A percentile compares a stretch with the other conserved stretches of the same genome.
Conservation (phyloP, 2,797 vertebrate genomes). For the Sebastes nivosus region DNA sequence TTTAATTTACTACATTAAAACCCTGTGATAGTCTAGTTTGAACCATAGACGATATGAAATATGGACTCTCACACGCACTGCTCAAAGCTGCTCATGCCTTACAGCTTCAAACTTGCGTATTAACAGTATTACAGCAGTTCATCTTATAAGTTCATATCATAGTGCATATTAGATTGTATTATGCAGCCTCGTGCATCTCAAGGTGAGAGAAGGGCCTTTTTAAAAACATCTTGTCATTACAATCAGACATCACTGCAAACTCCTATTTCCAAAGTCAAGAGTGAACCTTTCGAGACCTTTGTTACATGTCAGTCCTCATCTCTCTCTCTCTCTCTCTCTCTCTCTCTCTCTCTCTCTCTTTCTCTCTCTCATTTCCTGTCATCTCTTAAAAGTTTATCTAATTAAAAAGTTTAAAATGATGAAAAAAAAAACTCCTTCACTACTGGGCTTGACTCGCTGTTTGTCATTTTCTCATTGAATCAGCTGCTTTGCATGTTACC, state of each 20-base stretch:
- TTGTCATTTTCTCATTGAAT: slow-evolving; percentile 44
- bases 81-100: neutral
- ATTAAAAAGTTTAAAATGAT: neutral
- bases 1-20: no score
- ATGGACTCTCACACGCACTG: neutral
- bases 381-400: neutral
- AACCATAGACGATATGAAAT: no score
- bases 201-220: neutral
- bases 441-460: neutral
- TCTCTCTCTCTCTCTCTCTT: no score
- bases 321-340: no score
- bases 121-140: neutral
- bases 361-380: neutral
- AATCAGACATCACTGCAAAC: neutral
- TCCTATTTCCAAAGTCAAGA: neutral
- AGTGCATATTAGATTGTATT: neutral
- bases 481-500: slow-evolving; percentile 53
- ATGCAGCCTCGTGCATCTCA: neutral
- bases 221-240: neutral
- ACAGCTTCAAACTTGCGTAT: neutral
- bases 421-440: neutral
- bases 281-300: neutral
- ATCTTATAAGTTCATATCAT: neutral
- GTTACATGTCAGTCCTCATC: neutral
- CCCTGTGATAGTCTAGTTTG: no score